A percentile compares a stretch with the other conserved stretches of the same genome.
Evolutionary conservation across 2,113 vertebrate species (phyloP).

Genomic region (Daubentonia madagascariensis): DNA sequence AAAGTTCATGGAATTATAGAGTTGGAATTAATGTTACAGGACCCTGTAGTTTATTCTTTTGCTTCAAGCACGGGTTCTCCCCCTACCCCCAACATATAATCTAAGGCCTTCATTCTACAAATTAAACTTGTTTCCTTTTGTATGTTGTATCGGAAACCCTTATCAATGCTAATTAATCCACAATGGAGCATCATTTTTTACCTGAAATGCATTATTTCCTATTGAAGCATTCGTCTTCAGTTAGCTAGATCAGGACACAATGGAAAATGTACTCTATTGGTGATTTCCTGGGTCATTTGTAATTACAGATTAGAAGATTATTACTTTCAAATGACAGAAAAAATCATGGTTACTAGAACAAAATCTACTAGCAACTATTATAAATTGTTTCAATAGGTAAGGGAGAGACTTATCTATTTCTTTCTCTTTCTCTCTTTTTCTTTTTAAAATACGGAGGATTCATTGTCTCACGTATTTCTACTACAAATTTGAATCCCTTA

Average conservation of each 20-base stretch:
- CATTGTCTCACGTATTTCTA: not conserved
- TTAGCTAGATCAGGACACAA: not conserved
- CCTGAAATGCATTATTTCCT: not conserved
- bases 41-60: not conserved
- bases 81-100: not conserved
- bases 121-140: not conserved
- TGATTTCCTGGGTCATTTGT: constrained; percentile 13
- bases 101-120: not conserved
- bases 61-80: not conserved
- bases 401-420: not conserved
- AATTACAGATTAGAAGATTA: constrained; percentile 38
- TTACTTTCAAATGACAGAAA: not conserved
- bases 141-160: not conserved
- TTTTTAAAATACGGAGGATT: not conserved
- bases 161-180: not conserved
- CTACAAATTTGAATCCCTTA: not conserved
- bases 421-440: not conserved
- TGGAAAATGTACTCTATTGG: not conserved
- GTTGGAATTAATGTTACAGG: not conserved
- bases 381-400: constrained; percentile 11
- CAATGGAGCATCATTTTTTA: not conserved
- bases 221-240: not conserved
- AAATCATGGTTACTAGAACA: not conserved
- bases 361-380: not conserved
- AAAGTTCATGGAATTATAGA: not conserved